phyloP scores from a whole-genome alignment of 2,113 vertebrate genomes.

The Capreolus pygargus region DNA sequence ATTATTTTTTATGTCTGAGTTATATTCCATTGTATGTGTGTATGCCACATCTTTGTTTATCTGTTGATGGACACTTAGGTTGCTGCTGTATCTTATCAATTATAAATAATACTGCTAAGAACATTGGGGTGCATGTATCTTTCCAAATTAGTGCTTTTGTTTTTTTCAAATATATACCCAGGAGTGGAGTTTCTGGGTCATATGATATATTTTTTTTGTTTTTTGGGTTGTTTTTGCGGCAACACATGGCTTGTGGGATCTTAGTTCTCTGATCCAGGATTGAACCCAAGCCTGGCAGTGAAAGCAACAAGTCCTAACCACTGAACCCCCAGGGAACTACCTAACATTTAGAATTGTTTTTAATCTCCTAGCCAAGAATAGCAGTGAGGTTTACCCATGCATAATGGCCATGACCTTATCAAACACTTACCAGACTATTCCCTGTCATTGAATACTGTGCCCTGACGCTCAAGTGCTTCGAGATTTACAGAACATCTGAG shows the following conservation, averaged over 20 bases:
- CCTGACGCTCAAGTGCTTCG: background rate
- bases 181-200: background rate
- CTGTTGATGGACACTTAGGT: background rate
- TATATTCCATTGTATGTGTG: background rate
- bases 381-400: background rate
- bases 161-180: background rate
- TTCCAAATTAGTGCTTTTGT: background rate
- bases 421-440: background rate
- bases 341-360: background rate
- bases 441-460: background rate
- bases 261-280: background rate
- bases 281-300: background rate
- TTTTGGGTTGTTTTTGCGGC: background rate
- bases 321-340: background rate
- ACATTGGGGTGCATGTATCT: background rate
- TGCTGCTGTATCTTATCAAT: background rate
- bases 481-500: background rate
- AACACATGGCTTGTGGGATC: background rate
- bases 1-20: background rate
- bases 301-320: background rate
- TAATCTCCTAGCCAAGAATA: background rate
- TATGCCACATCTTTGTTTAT: background rate
- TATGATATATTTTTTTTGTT: background rate
- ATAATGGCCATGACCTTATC: background rate
- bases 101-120: background rate